Evolutionary conservation across 64 coral and sea anemone genomes (phyloP).

Genomic region (Montipora foliosa): DNA sequence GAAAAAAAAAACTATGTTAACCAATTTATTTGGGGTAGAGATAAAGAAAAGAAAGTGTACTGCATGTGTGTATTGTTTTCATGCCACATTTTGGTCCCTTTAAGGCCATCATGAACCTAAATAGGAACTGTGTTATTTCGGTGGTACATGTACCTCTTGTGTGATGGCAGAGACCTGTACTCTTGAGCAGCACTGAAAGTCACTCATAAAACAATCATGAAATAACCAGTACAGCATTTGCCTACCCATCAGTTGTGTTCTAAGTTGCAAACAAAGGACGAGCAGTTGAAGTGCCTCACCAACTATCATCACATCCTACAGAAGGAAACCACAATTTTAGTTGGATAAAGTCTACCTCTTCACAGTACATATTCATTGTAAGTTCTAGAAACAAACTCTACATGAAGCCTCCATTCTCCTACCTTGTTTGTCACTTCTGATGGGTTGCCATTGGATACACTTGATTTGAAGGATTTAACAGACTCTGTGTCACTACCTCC

Average conservation of each 20-base stretch:
- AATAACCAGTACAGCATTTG: not conserved
- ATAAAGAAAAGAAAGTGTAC: no score
- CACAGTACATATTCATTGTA: not conserved
- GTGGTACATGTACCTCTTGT: no score
- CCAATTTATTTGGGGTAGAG: no score
- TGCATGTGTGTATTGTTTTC: no score
- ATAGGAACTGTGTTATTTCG: no score
- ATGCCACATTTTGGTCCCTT: no score
- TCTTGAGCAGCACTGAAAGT: not conserved
- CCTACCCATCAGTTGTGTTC: conserved; percentile 93
- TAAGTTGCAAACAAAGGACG: conserved; percentile 88
- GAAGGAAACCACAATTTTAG: not conserved
- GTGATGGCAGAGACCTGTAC: no score
- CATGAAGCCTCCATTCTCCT: not conserved
- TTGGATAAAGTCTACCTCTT: not conserved
- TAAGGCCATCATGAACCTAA: no score
- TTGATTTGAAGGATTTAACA: conserved; percentile 86
- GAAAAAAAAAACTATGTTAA: no score
- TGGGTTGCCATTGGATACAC: conserved; percentile 44
- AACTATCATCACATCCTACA: conserved; percentile 87
- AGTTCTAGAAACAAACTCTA: not conserved
- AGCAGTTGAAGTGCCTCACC: conserved; percentile 88
- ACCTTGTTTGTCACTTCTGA: conserved; percentile 92
- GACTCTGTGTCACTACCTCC: conserved; percentile 92
- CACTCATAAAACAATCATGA: not conserved